These are phyloP conservation scores for Dioctria rufipes DNA, from an alignment of 2,888 invertebrate genomes.

Conservation along the genomic window DNA sequence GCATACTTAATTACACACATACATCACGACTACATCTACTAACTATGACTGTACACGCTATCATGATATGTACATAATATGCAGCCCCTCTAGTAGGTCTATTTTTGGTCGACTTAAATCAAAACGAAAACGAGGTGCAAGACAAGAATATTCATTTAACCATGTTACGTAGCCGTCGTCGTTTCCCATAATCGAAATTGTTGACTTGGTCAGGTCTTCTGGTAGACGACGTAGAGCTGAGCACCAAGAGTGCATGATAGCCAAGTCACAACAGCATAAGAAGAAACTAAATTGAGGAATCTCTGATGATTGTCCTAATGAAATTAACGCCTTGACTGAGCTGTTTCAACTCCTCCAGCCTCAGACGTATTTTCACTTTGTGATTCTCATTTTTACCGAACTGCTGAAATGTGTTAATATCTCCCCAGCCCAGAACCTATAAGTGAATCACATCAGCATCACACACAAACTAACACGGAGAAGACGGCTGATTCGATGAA, in stretches of 20 bases:
- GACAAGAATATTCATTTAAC: background rate
- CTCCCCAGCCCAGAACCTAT: slow-evolving; percentile 1
- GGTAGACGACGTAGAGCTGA: background rate
- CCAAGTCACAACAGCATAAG: no score
- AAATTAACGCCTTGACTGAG: slow-evolving; percentile 59
- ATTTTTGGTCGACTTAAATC: slow-evolving; percentile 27
- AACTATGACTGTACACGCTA: no score
- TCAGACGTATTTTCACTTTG: slow-evolving; percentile 27
- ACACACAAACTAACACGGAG: background rate
- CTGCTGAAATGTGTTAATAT: slow-evolving; percentile 7
- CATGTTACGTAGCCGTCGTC: background rate
- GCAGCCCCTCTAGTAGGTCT: background rate
- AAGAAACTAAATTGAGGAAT: slow-evolving; percentile 53
- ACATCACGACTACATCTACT: no score
- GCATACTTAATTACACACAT: no score
- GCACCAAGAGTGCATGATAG: background rate
- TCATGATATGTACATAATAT: no score
- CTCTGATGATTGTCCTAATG: slow-evolving; percentile 57
- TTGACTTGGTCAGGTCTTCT: slow-evolving; percentile 32
- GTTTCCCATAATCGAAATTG: slow-evolving; percentile 40
- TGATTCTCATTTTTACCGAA: slow-evolving; percentile 4
- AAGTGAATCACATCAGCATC: background rate
- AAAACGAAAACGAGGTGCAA: background rate
- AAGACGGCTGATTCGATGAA: slow-evolving; percentile 28
- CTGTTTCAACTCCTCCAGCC: slow-evolving; percentile 36